These are phyloP conservation scores for Peromyscus polionotus DNA, from an alignment of 2,113 vertebrate genomes.

Conservation along the genomic window DNA sequence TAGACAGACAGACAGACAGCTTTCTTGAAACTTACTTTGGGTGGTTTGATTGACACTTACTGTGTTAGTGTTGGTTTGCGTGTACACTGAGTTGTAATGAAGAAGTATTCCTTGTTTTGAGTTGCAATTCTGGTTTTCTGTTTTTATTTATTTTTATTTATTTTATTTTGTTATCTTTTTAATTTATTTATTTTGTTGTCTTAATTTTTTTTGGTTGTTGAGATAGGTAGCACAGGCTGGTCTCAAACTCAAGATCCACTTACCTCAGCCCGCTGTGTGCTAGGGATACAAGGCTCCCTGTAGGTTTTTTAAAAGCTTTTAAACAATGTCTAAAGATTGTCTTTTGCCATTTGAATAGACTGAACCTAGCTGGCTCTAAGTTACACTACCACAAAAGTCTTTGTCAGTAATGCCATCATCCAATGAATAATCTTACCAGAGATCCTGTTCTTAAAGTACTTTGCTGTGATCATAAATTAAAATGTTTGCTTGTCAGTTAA, in stretches of 20 bases:
- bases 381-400: neutral
- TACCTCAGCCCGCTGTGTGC: neutral
- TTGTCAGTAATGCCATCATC: neutral
- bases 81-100: neutral
- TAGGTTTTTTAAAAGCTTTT: neutral
- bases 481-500: slow-evolving; percentile 18
- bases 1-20: neutral
- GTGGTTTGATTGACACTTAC: neutral
- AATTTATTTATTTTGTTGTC: no score
- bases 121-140: neutral
- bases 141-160: neutral
- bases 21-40: slow-evolving; percentile 8
- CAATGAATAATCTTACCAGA: slow-evolving; percentile 24
- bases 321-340: neutral
- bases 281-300: neutral
- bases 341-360: neutral
- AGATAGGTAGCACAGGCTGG: neutral
- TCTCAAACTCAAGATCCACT: neutral
- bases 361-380: neutral
- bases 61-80: neutral
- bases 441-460: slow-evolving; percentile 17
- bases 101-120: slow-evolving; percentile 2
- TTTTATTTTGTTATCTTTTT: neutral
- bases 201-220: neutral
- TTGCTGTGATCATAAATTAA: neutral